Evolutionary conservation across 2,888 invertebrate species (phyloP).

Genomic region (Timema podura): DNA sequence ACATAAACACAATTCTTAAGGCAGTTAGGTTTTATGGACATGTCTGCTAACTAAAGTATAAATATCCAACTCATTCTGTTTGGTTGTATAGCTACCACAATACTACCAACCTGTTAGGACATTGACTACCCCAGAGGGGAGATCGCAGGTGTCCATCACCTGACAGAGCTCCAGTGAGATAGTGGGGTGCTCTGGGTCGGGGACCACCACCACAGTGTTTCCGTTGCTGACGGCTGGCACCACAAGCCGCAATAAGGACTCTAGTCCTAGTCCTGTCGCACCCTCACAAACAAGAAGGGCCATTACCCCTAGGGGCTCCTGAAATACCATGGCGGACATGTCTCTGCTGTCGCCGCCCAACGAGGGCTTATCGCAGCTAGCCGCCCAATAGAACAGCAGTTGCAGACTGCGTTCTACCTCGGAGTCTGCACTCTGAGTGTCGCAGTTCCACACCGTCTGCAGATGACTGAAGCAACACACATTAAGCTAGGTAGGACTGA

Average conservation of each 20-base stretch:
- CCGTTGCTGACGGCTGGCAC: constrained; percentile 22
- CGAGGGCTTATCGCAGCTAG: constrained; percentile 18
- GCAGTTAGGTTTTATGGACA: no score
- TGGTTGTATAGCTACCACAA: neutral
- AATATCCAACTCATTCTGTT: no score
- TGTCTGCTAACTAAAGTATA: no score
- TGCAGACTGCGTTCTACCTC: constrained; percentile 14
- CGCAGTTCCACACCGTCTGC: constrained; percentile 10
- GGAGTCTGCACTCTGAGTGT: neutral
- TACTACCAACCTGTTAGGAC: constrained; percentile 17
- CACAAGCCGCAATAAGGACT: constrained; percentile 13
- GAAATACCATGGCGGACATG: neutral
- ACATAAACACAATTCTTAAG: no score
- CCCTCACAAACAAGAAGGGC: constrained; percentile 3
- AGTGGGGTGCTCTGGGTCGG: constrained; percentile 17
- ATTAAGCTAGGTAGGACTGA: neutral
- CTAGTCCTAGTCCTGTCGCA: neutral
- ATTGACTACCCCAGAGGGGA: constrained; percentile 24
- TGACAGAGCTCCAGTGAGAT: constrained; percentile 19
- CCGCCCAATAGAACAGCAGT: constrained; percentile 23
- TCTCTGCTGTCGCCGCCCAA: neutral
- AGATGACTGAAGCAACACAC: constrained; percentile 18
- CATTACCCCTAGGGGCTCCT: constrained; percentile 23
- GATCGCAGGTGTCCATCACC: constrained; percentile 19
- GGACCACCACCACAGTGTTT: constrained; percentile 21